Evolutionary conservation across 2,113 vertebrate species (phyloP), one percentile per base, ranked within the genome.

Genomic region (Hipposideros armiger): DNA sequence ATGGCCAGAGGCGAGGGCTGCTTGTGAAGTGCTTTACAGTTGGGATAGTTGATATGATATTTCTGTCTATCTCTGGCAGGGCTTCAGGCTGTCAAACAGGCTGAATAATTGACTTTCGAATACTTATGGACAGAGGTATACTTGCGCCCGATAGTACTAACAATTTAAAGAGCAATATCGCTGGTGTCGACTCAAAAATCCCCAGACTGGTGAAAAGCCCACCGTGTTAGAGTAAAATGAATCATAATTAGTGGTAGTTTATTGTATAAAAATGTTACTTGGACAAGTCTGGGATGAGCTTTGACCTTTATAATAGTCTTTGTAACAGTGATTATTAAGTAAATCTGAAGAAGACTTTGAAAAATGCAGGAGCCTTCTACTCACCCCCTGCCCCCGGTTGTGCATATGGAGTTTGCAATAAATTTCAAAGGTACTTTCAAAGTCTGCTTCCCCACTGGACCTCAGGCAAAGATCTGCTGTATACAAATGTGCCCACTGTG

Each of bases 261-360:
- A 50, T 78, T 94, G 73, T 50, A 62, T 56, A 40, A 93, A 77
- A 77, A 2, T 84, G 72, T 93, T 81, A 67, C 15, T 30, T 22
- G 32, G 19, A 28, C 77, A 56, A 77, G 4, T 87, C 64, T 69
- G 30, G 22, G 40, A 62, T 73, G 30, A 85, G 20, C 10, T 28
- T 72, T 88, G 36, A 70, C 76, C 77, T 94, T 92, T 92, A 42
- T 45, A 73, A 56, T 16, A 56, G 52, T 87, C 50, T 74, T 86
- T 50, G 66, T 11, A 62, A 7, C 4, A 72, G 20, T 47, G 62
- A 69, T 82, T 88, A 52, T 77, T 90, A 87, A 72, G 56, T 58
- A 77, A n/a, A 50, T 74, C 28, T 62, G 69, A 94, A 91, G 47
- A 74, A 36, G 36, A 77, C 36, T 30, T 62, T 78, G 47, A 88